These are phyloP conservation scores for Parelbella ahira DNA, from an alignment of 2,888 invertebrate species.

Conservation along the genomic window DNA sequence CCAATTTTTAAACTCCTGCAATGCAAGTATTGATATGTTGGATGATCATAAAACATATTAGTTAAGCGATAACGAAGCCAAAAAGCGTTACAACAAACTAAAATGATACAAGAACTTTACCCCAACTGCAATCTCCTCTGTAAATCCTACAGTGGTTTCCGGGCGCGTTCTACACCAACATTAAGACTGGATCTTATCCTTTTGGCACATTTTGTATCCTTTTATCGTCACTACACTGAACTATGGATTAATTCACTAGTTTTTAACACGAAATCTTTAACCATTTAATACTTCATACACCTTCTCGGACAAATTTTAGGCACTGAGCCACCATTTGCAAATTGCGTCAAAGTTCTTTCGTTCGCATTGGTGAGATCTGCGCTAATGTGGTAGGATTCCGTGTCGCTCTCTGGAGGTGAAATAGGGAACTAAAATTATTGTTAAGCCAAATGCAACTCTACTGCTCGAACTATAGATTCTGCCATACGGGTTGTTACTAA, in stretches of 20 bases:
- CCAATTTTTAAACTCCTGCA: slow-evolving; percentile 21
- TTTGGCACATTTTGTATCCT: slow-evolving; percentile 78
- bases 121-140: slow-evolving; percentile 74
- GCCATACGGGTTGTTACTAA: no score
- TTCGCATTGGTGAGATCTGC: slow-evolving; percentile 70
- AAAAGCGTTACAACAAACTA: slow-evolving; percentile 40
- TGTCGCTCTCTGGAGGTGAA: slow-evolving; percentile 50
- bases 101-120: slow-evolving; percentile 65
- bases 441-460: slow-evolving; percentile 38
- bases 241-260: slow-evolving; percentile 60
- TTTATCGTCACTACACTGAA: slow-evolving; percentile 70
- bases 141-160: slow-evolving; percentile 68
- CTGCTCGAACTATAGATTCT: no score
- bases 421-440: slow-evolving; percentile 39
- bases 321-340: slow-evolving; percentile 77
- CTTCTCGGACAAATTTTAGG: slow-evolving; percentile 73
- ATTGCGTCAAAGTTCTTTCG: slow-evolving; percentile 77
- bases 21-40: slow-evolving; percentile 26
- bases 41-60: slow-evolving; percentile 30
- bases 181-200: slow-evolving; percentile 77
- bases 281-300: slow-evolving; percentile 74
- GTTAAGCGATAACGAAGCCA: slow-evolving; percentile 30
- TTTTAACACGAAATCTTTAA: slow-evolving; percentile 70
- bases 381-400: slow-evolving; percentile 54
- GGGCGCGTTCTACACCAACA: slow-evolving; percentile 71